Base-by-base conservation (phyloP, 2,113 vertebrate genomes). In the Pteruthius melanotis region DNA sequence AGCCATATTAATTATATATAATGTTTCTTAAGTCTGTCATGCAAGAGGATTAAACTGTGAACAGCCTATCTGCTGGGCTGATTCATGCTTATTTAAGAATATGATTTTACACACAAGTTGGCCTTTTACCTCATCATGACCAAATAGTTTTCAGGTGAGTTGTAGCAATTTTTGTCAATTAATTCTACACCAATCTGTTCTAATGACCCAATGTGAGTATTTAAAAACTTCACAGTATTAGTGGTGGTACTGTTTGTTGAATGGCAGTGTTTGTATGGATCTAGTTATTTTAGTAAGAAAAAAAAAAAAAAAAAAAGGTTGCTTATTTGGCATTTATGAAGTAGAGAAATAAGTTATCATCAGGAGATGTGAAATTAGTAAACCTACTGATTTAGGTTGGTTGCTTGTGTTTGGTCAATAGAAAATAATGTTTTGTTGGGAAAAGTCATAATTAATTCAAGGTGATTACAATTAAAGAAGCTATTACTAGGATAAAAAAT, bases 1-100 rank as follows among this genome's bases (percentile, higher is more conserved):
- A 97, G 44, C 81, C 81, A 79, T 97, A 91, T 97, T 91, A 98
- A 98, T 96, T 96, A 97, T 96, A 93, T 60, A 97, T 90, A 93
- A 94, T 93, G 93, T 93, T 96, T 91, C 72, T 87, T n/a, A 93
- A 89, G 45, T 65, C 88, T 94, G 83, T 93, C 91, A 96, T 42
- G 65, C 68, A 69, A 71, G 54, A 95, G 49, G 45, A 93, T 82
- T 80, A 91, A 93, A 59, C 59, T 90, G 24, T 60, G 72, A 87
- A 33, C 68, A 87, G 70, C 47, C 64, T 85, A 40, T 69, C 39
- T 92, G 60, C 54, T 86, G 84, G 69, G 56, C 4, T 94, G 83
- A 93, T 89, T 61, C 37, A 65, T 84, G 64, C 69, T 75, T 88
- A 30, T 82, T 92, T 65, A 93, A 92, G 78, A 50, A 52, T 49